Base-by-base conservation (phyloP, 1,140 invertebrate species). In the Solenopsis invicta region DNA sequence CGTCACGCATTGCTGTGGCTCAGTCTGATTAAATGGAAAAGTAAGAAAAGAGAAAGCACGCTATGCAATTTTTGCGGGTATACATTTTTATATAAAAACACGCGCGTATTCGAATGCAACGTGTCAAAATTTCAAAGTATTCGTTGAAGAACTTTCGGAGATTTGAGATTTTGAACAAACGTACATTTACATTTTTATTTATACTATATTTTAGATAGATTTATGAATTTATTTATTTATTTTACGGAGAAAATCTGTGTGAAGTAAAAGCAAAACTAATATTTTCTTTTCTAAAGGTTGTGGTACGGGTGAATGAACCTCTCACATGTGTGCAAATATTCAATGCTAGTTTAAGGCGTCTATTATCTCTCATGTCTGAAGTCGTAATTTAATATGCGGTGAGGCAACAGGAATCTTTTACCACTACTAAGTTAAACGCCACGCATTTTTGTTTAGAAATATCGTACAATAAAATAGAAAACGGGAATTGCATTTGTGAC, bases 221-320 rank as follows among this genome's bases (percentile, higher is more conserved):
- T 52, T 71, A 21, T 13, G 16, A 2, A 18, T 56, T 21, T 41
- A 37, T 37, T 41, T 75, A 24, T 52, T 6, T 59, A 41, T 41
- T 41, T 41, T 41, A 41, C 41, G 41, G 8, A 41, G 2, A 6
- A 41, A 41, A 41, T 41, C 41, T 59, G 4, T 8, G 0, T 37
- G 1, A 18, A 59, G 6, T 10, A 50, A 2, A 50, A 18, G n/a
- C 1, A 75, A 21, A 59, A 41, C 13, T 6, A 41, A 41, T 1
- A 24, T 76, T 61, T 6, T 41, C 34, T 76, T 16, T 41, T 61
- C n/a, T 61, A 1, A 59, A 76, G 59, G n/a, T 76, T 61, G 9
- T 59, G 10, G 8, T 45, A 41, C 24, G 61, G n/a, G 13, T 75
- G 0, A 24, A 76, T 5, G 6, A 56, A 56, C 0, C 0, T 74